phyloP scores from a whole-genome alignment of 2,113 vertebrate genomes.

The Blennius ocellaris region DNA sequence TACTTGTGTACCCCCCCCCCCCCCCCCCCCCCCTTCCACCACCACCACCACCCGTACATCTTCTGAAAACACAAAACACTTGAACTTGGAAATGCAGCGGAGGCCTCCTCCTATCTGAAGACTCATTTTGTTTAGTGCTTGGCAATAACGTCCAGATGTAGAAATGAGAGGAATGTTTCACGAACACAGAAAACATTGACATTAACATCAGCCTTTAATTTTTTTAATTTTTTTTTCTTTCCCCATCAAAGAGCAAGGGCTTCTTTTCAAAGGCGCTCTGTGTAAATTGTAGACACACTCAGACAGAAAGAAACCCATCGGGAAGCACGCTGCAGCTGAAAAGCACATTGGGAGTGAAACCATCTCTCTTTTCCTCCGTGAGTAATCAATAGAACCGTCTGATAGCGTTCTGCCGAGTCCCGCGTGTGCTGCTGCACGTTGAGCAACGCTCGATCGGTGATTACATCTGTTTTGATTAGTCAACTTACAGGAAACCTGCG shows the following conservation, averaged over 20 bases:
- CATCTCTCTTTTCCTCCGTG: not conserved
- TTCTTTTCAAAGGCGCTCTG: not conserved
- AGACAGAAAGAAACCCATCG: not conserved
- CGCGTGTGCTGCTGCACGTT: conserved; percentile 8
- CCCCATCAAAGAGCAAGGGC: conserved; percentile 4
- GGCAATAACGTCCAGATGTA: conserved; percentile 8
- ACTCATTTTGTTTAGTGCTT: not conserved
- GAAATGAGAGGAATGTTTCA: conserved; percentile 3
- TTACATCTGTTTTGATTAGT: conserved; percentile 62
- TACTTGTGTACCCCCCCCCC: too few relatives aligned
- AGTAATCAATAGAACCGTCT: conserved; percentile 28
- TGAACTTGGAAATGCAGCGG: not conserved
- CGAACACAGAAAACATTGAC: conserved; percentile 20
- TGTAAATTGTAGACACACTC: too few relatives aligned
- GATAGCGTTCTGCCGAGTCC: conserved; percentile 13
- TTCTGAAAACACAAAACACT: not conserved
- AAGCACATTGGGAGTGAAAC: conserved; percentile 15
- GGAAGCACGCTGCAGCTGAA: conserved; percentile 36
- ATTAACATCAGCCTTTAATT: conserved; percentile 31
- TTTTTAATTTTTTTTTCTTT: too few relatives aligned
- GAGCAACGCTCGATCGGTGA: conserved; percentile 43
- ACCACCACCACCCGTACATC: not conserved
- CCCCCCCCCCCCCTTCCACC: too few relatives aligned
- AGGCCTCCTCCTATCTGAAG: not conserved
- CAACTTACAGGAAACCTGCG: conserved; percentile 27